Evolutionary conservation across 2,888 invertebrate genomes (phyloP), one percentile per base, ranked within the genome.

Genomic region (Heliconius aoede): DNA sequence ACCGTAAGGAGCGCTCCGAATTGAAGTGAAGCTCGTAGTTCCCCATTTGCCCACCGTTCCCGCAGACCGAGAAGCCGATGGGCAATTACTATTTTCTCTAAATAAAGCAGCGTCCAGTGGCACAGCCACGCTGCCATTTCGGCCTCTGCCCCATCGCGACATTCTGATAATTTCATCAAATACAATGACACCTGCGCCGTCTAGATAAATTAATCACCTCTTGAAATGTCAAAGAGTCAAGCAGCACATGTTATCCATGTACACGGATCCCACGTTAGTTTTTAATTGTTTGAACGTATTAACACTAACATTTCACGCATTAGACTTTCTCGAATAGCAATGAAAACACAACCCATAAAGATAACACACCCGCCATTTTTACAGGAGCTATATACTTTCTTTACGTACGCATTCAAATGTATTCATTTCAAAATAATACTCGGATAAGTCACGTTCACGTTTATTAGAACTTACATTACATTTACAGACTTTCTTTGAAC

Each of bases 1-100:
- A 96, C 97, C 96, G 91, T 97, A 97, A 84, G 96, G 96, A 82
- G 96, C 95, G 87, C 96, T 98, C 85, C 98, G 95, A 80, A 98
- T 97, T 5, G 98, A 98, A 32, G 98, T 98, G 91, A 98, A 98
- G 81, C 98, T 98, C 86, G 98, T 98, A 90, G 98, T 97, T 83
- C 98, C 98, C 98, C 98, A 98, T 95, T 98, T 97, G 83, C 98
- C 98, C 82, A 98, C 97, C 51, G 97, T 98, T 81, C 98, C 98
- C 82, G 98, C 97, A 46, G 98, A 98, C 82, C 98, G 96, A 73
- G 98, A 97, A 75, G 98, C 98, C 73, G 97, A 96, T 13, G 98
- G 98, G 85, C 97, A 97, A 89, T 98, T 98, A 88, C 97, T 97
- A 89, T 97, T 97, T 88, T 97, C 96, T 86, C 95, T 95, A 87